phyloP scores from a whole-genome alignment of 2,888 invertebrate genomes.

The Erebia ligea region DNA sequence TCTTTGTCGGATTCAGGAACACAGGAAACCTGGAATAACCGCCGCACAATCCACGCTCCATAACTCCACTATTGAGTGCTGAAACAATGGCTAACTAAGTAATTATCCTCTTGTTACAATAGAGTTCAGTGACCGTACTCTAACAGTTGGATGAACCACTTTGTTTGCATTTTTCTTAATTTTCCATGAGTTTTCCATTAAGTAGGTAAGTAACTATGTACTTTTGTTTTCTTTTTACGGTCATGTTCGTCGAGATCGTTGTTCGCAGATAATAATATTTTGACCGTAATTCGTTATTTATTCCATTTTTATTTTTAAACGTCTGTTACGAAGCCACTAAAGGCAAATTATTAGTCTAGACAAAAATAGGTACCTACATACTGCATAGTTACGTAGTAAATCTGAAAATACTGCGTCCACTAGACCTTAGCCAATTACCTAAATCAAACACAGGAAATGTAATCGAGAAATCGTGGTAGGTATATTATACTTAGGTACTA shows the following conservation, averaged over 20 bases:
- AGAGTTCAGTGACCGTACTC: neutral
- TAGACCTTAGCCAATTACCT: conserved; percentile 21
- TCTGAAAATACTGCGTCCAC: neutral
- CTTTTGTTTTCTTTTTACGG: no score
- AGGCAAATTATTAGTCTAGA: neutral
- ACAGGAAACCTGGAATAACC: no score
- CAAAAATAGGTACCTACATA: neutral
- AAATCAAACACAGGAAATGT: conserved; percentile 19
- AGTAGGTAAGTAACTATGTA: no score
- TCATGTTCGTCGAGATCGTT: no score
- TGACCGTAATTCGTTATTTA: no score
- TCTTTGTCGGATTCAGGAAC: no score
- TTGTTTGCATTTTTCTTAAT: neutral
- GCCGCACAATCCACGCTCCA: neutral
- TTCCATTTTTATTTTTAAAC: no score
- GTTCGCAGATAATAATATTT: no score
- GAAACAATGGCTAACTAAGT: conserved; percentile 10
- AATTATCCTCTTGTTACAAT: conserved; percentile 1
- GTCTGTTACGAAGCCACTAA: neutral
- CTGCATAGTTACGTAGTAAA: neutral
- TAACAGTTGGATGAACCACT: conserved; percentile 6
- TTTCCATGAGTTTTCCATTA: neutral
- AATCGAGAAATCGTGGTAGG: conserved; percentile 24
- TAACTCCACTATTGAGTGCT: conserved; percentile 2
- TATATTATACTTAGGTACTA: neutral